Evolutionary conservation across 2,888 invertebrate species (phyloP).

Genomic region (Teleiodes luculella): DNA sequence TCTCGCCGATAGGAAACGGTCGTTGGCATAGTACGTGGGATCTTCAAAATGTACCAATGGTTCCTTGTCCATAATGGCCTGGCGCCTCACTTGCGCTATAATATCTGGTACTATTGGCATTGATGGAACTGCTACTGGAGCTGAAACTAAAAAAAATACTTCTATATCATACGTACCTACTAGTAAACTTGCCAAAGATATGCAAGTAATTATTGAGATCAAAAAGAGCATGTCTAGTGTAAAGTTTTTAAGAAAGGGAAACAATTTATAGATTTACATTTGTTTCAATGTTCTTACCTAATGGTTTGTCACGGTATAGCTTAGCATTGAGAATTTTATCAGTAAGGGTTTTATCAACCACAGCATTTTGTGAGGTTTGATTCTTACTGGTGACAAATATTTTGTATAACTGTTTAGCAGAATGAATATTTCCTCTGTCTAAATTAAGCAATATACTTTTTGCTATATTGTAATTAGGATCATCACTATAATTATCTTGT

Average conservation of each 20-base stretch:
- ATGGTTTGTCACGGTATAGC: background rate
- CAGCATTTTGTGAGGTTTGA: background rate
- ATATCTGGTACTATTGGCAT: background rate
- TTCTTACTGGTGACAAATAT: conserved; percentile 34
- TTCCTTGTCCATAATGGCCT: conserved; percentile 11
- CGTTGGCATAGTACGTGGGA: conserved; percentile 20
- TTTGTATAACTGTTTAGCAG: conserved; percentile 59
- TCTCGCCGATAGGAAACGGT: conserved; percentile 19
- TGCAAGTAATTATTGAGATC: no score
- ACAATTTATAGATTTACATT: no score
- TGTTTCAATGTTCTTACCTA: background rate
- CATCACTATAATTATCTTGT: conserved; percentile 30
- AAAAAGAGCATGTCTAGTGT: no score
- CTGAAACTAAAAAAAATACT: background rate
- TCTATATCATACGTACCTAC: background rate
- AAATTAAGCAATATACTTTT: conserved; percentile 48
- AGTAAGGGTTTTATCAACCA: background rate
- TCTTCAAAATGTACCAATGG: conserved; percentile 34
- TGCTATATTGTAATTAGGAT: conserved; percentile 53
- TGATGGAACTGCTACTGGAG: background rate
- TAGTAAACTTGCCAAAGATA: no score
- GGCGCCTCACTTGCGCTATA: background rate
- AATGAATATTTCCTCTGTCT: conserved; percentile 44
- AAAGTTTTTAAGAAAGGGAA: no score
- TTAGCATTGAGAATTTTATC: background rate